Evolutionary conservation across 2,113 vertebrate genomes (phyloP).

Genomic region (Chloropsis cyanopogon): DNA sequence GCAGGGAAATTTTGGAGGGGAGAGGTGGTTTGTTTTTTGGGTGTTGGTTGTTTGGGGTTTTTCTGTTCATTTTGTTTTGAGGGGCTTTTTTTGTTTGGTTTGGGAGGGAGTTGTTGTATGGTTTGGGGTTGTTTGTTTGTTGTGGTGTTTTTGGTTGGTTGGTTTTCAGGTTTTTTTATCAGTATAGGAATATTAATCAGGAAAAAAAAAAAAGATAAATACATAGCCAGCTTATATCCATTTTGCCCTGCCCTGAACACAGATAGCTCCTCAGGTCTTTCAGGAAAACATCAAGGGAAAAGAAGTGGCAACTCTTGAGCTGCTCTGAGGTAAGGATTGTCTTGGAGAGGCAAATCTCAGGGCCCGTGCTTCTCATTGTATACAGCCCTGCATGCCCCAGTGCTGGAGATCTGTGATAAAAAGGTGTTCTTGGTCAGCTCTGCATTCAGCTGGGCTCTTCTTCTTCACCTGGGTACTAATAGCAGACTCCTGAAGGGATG

Average conservation of each 20-base stretch:
- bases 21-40: background rate
- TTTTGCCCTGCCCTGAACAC: background rate
- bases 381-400: background rate
- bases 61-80: background rate
- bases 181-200: background rate
- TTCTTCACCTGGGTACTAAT: background rate
- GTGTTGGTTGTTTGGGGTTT: background rate
- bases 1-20: background rate
- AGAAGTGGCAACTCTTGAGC: background rate
- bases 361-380: background rate
- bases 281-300: background rate
- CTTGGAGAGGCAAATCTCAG: background rate
- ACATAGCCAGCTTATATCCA: background rate
- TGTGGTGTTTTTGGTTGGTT: background rate
- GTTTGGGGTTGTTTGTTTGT: background rate
- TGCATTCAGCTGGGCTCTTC: background rate
- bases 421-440: background rate
- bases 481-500: background rate
- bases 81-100: background rate
- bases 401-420: background rate
- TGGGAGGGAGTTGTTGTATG: too few species aligned
- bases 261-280: background rate
- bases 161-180: rapidly evolving
- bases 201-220: background rate
- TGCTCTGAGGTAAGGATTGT: background rate